Percentiles rank a stretch among this genome's conserved stretches.
Evolutionary conservation across 2,797 vertebrate genomes (phyloP).

Genomic region (Allobates femoralis): DNA sequence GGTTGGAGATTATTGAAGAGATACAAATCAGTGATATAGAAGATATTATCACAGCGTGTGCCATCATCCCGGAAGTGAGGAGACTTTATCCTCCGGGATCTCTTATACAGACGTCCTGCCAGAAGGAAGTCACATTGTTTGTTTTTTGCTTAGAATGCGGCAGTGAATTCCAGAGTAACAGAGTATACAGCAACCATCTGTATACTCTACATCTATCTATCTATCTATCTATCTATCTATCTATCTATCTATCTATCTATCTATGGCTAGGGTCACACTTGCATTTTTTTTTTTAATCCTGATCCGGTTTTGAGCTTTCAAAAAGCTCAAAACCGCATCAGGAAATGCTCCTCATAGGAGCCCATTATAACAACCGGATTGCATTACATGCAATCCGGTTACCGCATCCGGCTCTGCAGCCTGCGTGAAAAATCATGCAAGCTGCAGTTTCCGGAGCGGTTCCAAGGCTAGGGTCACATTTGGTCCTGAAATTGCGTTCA

Average conservation of each 20-base stretch:
- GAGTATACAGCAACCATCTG: neutral
- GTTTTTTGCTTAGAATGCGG: neutral
- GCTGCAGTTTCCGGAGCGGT: no score
- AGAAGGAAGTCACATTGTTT: constrained; percentile 16
- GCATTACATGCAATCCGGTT: no score
- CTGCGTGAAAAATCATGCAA: no score
- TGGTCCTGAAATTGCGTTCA: no score
- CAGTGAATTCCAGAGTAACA: neutral
- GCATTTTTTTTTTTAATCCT: no score
- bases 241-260: neutral
- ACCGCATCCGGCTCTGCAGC: no score
- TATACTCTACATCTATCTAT: neutral
- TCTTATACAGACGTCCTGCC: constrained; percentile 11
- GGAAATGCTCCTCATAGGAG: no score
- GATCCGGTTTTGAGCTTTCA: no score
- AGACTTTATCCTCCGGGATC: neutral
- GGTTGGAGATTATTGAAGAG: neutral
- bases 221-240: neutral
- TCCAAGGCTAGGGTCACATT: no score
- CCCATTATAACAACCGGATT: no score
- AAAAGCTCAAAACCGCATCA: no score
- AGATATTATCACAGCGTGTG: neutral
- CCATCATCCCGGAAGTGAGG: neutral
- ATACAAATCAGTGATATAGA: neutral
- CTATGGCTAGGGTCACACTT: no score